Evolutionary conservation across 2,797 vertebrate species (phyloP), one percentile per base, ranked within the genome.

Genomic region (Platalea minor): DNA sequence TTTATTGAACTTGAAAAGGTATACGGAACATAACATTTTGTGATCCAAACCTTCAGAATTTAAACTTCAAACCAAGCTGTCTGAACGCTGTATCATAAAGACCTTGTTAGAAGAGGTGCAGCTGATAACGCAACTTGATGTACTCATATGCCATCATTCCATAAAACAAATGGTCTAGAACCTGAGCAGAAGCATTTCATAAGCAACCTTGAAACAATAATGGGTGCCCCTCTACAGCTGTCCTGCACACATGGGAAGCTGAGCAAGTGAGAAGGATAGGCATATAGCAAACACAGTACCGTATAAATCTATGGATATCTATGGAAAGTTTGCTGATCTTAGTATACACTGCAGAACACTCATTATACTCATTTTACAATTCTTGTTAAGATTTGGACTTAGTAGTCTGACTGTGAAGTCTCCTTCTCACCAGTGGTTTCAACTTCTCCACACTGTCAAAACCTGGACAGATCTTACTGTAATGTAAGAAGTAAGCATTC

Each of bases 81-180:
- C 84, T 89, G 59, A 91, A 67, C 10, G 51, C 10, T 37, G 28
- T 59, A 69, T 46, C 5, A 5, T 79, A 95, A 93, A 86, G 63
- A 90, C 46, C 18, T 70, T 88, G 15, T 53, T 67, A 60, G 5
- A 85, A 88, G 39, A 48, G 18, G 10, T 76, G 23, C 65, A 81
- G 73, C 70, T 90, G 85, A 91, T 79, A 94, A 93, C 43, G 65
- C 77, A 82, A 51, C 41, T 87, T 73, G n/a, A 65, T 72, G 53
- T 56, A 78, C 13, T 29, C 5, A 1, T 26, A 56, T 76, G 63
- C 11, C 61, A 80, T 48, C n/a, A 31, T 60, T 84, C 35, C 61
- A 83, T 91, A 90, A 96, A 93, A 94, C 25, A 91, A 85, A 93
- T 80, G 45, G 12, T 59, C 67, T 73, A 64, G 76, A 94, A 92